phyloP scores from a whole-genome alignment of 1,140 invertebrate species.

The Nebria ingens region DNA sequence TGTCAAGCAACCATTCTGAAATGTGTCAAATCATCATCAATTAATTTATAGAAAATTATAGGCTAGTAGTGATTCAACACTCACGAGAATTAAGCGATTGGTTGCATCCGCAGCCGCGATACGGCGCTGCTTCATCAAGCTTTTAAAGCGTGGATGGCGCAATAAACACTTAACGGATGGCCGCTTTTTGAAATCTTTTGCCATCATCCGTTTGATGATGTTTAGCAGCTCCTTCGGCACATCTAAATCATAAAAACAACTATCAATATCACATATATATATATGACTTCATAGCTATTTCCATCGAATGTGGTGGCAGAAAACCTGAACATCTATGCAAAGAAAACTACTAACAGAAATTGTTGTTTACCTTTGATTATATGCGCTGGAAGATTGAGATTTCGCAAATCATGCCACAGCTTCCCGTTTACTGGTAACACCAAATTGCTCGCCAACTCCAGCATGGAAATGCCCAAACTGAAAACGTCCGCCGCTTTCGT shows the following conservation, averaged over 20 bases:
- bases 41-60: neutral
- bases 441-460: conserved; percentile 61
- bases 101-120: neutral
- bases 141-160: conserved; percentile 23
- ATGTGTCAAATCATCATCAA: neutral
- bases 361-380: conserved; percentile 29
- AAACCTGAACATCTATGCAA: no score
- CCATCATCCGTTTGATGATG: conserved; percentile 48
- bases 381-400: conserved; percentile 33
- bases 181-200: conserved; percentile 38
- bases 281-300: no score
- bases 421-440: conserved; percentile 56
- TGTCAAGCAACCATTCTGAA: neutral
- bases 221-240: conserved; percentile 43
- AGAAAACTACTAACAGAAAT: no score
- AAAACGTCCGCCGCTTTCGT: conserved; percentile 50
- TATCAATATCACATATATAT: neutral
- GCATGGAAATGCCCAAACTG: conserved; percentile 60
- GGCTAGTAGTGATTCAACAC: neutral
- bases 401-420: conserved; percentile 56
- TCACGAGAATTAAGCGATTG: no score
- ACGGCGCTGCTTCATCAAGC: conserved; percentile 22
- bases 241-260: conserved; percentile 26
- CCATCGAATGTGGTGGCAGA: no score
- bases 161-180: conserved; percentile 45